phyloP scores from a whole-genome alignment of 2,113 vertebrate genomes.

The Varanus komodoensis region DNA sequence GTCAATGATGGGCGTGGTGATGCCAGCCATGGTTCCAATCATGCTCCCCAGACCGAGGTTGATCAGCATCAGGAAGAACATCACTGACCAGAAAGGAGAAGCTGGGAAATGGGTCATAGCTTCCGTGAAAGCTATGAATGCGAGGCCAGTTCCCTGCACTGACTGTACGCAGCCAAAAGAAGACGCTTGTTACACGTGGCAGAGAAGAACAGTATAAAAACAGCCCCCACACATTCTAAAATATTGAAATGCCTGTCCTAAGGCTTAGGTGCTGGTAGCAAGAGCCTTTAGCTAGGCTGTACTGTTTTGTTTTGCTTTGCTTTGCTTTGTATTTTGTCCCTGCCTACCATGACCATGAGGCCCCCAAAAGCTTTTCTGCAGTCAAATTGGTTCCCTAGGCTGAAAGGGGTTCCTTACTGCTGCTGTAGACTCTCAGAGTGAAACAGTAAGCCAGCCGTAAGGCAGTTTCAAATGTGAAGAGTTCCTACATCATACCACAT shows the following conservation, averaged over 20 bases:
- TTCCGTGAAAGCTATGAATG: constrained; percentile 99
- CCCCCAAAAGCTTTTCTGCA: too few relatives aligned
- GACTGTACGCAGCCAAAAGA: constrained; percentile 77
- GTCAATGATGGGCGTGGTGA: constrained; percentile 95
- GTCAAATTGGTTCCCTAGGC: too few relatives aligned
- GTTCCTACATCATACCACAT: background rate
- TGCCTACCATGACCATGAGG: too few relatives aligned
- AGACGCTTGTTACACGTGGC: background rate
- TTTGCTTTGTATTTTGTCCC: too few relatives aligned
- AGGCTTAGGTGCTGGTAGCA: too few relatives aligned
- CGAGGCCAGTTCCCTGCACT: constrained; percentile 96
- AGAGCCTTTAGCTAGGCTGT: too few relatives aligned
- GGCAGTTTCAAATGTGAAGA: background rate
- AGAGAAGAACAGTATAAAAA: background rate
- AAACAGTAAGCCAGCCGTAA: background rate
- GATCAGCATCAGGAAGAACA: constrained; percentile 99
- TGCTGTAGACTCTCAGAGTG: background rate
- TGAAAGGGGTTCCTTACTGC: too few relatives aligned
- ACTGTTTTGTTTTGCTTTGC: too few relatives aligned
- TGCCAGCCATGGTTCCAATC: constrained; percentile 99
- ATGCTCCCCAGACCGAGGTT: constrained; percentile 98
- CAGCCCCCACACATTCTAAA: background rate
- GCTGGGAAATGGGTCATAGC: constrained; percentile 98
- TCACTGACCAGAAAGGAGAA: constrained; percentile 97
- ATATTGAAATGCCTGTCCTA: too few relatives aligned